Evolutionary conservation across 2,797 vertebrate genomes (phyloP), one percentile per base, ranked within the genome.

Genomic region (Silurus aristotelis): DNA sequence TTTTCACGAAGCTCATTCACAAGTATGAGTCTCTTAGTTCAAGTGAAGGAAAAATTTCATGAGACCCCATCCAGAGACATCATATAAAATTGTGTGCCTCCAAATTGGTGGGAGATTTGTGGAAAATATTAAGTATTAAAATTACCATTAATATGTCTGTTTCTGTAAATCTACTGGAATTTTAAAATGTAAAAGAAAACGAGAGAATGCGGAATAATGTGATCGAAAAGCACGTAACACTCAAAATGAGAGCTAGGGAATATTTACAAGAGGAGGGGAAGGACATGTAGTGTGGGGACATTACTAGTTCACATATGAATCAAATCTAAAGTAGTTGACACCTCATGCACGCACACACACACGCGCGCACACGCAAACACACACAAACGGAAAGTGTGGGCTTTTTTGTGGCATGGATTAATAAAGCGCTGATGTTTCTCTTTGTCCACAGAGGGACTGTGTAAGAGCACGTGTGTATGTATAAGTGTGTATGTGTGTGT

Each of bases 371-470:
- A 67, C 66, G 31, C 66, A 48, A 19, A 22, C 70, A 72, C 38
- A 72, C 70, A 72, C 70, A 25, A 15, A 48, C 22, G 17, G 48
- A 75, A n/a, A 38, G 27, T 84, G 85, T 46, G 87, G 83, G 83
- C 77, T 48, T 79, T 60, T 79, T 60, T n/a, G 7, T 82, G 58
- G 84, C 67, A 38, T 14, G 22, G 83, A 9, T 83, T 52, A 52
- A 52, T 52, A 52, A 52, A 52, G 10, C 48, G 48, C 48, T 52
- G 48, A 52, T 52, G 48, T 52, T 52, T 52, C 48, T 10, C 1
- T 52, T 52, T 52, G 6, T 52, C 48, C 10, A 10, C 6, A 52
- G 48, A 52, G 48, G 4, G 48, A 52, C 48, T 52, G 48, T 52
- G 48, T 52, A 52, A 52, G 48, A 52, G 10, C 48, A 7, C 48